A percentile compares a stretch with the other conserved stretches of the same genome.
These are phyloP conservation scores for Microctonus aethiopoides DNA, from an alignment of 2,888 invertebrate species.

Conservation along the genomic window DNA sequence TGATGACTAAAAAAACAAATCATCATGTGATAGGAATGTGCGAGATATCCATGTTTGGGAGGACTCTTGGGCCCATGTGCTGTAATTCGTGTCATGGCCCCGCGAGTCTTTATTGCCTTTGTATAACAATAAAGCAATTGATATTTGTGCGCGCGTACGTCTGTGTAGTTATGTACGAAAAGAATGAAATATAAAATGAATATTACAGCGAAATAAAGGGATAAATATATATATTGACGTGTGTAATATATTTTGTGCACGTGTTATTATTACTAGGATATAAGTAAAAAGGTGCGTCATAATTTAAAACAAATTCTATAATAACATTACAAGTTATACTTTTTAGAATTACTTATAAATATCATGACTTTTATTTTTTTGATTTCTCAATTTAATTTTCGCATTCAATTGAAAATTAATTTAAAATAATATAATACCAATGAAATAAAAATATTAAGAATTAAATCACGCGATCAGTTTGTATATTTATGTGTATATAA, in stretches of 20 bases:
- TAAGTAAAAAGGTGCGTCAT: neutral
- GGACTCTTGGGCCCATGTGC: constrained; percentile 46
- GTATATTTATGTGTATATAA: no score
- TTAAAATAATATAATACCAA: neutral
- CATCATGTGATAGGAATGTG: constrained; percentile 56
- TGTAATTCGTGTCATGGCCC: constrained; percentile 59
- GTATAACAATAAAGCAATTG: constrained; percentile 1
- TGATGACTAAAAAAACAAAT: neutral
- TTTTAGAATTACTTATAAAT: no score
- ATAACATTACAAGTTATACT: neutral
- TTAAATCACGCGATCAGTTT: no score
- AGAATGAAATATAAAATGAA: neutral
- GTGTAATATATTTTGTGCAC: constrained; percentile 7
- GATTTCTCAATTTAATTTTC: neutral
- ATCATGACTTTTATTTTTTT: no score
- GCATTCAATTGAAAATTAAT: neutral
- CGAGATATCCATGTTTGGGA: constrained; percentile 63
- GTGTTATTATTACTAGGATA: constrained; percentile 2
- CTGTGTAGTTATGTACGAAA: no score
- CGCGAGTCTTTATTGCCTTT: constrained; percentile 8
- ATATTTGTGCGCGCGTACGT: neutral
- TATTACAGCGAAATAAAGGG: neutral
- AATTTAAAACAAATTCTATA: neutral
- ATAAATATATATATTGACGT: neutral
- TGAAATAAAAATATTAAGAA: neutral